These are phyloP conservation scores for Scaptomyza reducta DNA, from an alignment of 2,888 invertebrate species.

Conservation along the genomic window DNA sequence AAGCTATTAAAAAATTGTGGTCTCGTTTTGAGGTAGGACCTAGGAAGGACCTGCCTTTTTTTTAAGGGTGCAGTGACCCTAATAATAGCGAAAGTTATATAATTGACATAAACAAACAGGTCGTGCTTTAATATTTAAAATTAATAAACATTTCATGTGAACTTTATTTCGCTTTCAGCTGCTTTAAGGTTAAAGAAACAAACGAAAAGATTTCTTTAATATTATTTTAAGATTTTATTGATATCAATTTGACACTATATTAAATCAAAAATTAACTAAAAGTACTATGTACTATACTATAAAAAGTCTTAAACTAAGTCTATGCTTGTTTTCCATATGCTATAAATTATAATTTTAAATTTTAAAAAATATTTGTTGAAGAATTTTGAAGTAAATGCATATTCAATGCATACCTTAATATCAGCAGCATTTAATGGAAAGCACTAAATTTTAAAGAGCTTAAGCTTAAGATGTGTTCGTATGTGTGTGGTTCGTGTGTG, in stretches of 20 bases:
- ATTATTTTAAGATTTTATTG: no score
- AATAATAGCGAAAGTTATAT: conserved; percentile 17
- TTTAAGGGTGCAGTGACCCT: conserved; percentile 27
- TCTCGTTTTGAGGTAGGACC: conserved; percentile 12
- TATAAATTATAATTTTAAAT: no score
- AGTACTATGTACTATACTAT: no score
- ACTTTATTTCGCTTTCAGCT: conserved; percentile 2
- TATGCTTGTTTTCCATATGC: no score
- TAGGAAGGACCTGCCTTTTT: neutral
- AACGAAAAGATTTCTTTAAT: no score
- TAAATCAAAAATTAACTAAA: no score
- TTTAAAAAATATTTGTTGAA: neutral
- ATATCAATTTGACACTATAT: no score
- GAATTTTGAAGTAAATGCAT: neutral
- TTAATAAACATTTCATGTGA: neutral
- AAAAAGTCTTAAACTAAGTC: no score
- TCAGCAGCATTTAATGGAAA: neutral
- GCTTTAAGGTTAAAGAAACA: neutral
- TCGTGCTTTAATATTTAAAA: neutral
- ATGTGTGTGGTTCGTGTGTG: conserved; percentile 2
- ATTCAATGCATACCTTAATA: neutral
- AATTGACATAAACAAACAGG: conserved; percentile 12
- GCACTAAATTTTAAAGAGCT: conserved; percentile 5
- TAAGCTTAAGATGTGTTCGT: neutral
- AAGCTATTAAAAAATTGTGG: conserved; percentile 31